phyloP scores from a whole-genome alignment of 2,888 invertebrate genomes.

The Cerastis rubricosa region DNA sequence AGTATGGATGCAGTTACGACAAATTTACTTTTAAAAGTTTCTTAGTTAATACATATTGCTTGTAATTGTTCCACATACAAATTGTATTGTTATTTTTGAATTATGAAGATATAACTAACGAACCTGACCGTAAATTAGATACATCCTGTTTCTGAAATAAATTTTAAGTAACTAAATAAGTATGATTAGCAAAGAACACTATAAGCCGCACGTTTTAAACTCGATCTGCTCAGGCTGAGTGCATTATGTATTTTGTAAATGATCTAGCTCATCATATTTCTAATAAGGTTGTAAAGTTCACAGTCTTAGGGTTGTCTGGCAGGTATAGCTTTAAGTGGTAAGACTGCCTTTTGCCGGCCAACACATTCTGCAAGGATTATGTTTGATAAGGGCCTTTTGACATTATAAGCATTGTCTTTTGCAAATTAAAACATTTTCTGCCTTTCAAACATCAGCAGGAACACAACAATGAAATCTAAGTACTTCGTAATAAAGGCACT shows the following conservation, averaged over 20 bases:
- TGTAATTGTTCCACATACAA: background rate
- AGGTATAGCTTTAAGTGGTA: constrained; percentile 3
- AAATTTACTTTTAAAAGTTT: background rate
- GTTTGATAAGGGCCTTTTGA: background rate
- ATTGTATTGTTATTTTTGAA: background rate
- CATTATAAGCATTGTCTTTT: background rate
- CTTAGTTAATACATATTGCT: background rate
- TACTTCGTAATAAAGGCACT: background rate
- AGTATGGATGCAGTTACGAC: background rate
- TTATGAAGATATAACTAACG: background rate
- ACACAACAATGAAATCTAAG: background rate
- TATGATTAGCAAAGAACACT: too few relatives aligned
- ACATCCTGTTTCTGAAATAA: background rate
- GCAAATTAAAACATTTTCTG: background rate
- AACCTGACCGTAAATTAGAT: background rate
- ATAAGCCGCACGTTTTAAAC: background rate
- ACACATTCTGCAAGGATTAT: background rate
- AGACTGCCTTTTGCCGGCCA: background rate
- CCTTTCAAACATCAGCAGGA: background rate
- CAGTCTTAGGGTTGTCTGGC: background rate
- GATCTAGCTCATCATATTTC: background rate
- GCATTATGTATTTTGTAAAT: background rate
- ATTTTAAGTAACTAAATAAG: background rate
- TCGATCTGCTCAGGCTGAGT: background rate
- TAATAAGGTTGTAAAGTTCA: background rate